Percentiles rank a stretch among this genome's conserved stretches.
These are phyloP conservation scores for Petroica traversi DNA, from an alignment of 2,113 vertebrate species.

Conservation along the genomic window DNA sequence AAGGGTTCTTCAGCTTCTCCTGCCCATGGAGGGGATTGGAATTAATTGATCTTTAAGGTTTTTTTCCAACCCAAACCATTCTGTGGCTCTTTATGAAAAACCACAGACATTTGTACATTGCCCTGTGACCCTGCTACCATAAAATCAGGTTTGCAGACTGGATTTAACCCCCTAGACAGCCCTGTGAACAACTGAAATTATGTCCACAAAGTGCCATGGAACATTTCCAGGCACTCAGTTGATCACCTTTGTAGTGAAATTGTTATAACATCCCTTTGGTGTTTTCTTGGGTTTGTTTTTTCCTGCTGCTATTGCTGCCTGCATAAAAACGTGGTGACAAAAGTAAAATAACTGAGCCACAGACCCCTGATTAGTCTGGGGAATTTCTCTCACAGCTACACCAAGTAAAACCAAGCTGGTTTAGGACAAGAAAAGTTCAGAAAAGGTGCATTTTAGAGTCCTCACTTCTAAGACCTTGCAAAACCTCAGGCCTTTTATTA, in stretches of 20 bases:
- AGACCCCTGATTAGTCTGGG: not conserved
- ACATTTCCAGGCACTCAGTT: not conserved
- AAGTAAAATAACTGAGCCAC: not conserved
- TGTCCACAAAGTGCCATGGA: not conserved
- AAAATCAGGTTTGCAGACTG: not conserved
- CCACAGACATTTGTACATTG: fast-evolving
- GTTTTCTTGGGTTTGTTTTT: not conserved
- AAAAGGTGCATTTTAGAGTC: not conserved
- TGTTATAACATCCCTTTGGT: not conserved
- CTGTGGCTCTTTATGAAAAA: not conserved
- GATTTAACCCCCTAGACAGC: not conserved
- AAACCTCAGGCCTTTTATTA: not conserved
- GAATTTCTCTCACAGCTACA: not conserved
- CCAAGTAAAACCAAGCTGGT: not conserved
- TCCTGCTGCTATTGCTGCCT: not conserved
- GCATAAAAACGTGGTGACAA: not conserved
- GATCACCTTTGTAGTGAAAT: not conserved
- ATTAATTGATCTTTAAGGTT: not conserved
- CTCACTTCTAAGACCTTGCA: not conserved
- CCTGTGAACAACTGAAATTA: fast-evolving
- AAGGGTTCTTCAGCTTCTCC: not conserved
- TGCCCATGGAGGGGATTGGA: not conserved
- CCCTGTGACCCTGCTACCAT: not conserved
- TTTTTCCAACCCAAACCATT: not conserved
- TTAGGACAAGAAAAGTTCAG: not conserved